Conservation (phyloP, 2,113 vertebrate genomes). For the Equus quagga region DNA sequence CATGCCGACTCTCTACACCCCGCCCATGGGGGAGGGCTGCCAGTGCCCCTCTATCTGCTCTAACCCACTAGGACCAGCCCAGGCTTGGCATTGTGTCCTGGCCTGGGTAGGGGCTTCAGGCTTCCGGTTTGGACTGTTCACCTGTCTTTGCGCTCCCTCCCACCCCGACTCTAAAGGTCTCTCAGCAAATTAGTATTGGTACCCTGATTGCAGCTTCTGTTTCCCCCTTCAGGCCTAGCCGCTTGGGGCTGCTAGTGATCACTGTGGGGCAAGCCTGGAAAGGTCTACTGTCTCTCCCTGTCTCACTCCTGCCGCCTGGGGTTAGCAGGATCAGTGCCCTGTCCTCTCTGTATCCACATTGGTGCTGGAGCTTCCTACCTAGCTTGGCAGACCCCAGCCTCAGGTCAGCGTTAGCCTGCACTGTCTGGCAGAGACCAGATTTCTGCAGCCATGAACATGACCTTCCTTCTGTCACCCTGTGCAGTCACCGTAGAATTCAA, state of each 20-base stretch:
- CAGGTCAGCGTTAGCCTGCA: constrained; percentile 37
- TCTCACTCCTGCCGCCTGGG: not conserved
- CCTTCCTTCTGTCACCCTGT: constrained; percentile 73
- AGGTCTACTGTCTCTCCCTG: not conserved
- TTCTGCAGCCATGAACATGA: constrained; percentile 76
- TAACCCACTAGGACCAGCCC: not conserved
- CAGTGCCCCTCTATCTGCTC: not conserved
- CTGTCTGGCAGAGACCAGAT: constrained; percentile 59
- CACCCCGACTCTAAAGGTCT: not conserved
- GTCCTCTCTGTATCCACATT: not conserved
- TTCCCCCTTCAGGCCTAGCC: constrained; percentile 57
- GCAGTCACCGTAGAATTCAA: constrained; percentile 78
- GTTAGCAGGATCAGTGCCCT: constrained; percentile 43
- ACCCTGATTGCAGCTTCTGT: constrained; percentile 45
- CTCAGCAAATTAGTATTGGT: constrained; percentile 14
- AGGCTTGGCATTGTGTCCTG: not conserved
- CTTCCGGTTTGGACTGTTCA: constrained; percentile 4
- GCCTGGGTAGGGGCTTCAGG: constrained; percentile 26
- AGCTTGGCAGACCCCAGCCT: constrained; percentile 28
- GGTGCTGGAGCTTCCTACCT: constrained; percentile 35
- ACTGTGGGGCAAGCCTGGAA: not conserved
- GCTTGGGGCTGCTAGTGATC: constrained; percentile 52
- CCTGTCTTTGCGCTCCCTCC: not conserved
- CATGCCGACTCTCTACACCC: not conserved
- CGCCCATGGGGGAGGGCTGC: not conserved